These are phyloP conservation scores for Pseudoips prasinana DNA, from an alignment of 2,888 invertebrate species.

Conservation along the genomic window DNA sequence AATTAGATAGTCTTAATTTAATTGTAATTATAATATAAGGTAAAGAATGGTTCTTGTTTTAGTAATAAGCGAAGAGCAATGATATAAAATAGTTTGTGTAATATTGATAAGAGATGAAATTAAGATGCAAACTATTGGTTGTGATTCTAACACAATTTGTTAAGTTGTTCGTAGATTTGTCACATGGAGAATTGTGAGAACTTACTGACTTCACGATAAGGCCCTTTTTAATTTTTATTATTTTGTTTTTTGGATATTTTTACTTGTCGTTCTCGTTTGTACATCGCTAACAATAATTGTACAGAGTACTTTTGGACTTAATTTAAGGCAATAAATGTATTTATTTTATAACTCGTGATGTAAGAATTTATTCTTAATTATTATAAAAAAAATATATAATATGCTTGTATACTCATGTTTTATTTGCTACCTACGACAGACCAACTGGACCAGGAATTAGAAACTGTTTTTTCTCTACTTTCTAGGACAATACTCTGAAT, in stretches of 20 bases:
- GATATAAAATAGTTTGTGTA: slow-evolving; percentile 81
- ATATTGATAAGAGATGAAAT: slow-evolving; percentile 78
- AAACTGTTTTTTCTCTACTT: too few species aligned
- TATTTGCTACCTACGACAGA: slow-evolving; percentile 47
- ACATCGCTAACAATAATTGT: slow-evolving; percentile 82
- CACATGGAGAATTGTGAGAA: slow-evolving; percentile 63
- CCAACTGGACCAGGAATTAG: too few species aligned
- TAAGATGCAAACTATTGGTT: slow-evolving; percentile 82
- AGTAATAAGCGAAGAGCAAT: slow-evolving; percentile 79
- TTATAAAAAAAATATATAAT: slow-evolving; percentile 80
- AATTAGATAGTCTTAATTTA: slow-evolving; percentile 79
- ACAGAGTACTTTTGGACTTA: slow-evolving; percentile 82
- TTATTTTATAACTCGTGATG: slow-evolving; percentile 82
- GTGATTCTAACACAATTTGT: slow-evolving; percentile 82
- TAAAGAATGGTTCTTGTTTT: slow-evolving; percentile 81
- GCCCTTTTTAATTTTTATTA: slow-evolving; percentile 61
- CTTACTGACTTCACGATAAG: slow-evolving; percentile 69
- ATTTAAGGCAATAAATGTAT: slow-evolving; percentile 83
- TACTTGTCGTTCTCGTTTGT: slow-evolving; percentile 80
- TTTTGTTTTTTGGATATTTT: slow-evolving; percentile 68
- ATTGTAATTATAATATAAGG: slow-evolving; percentile 77
- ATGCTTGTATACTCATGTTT: slow-evolving; percentile 78
- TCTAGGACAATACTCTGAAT: too few species aligned
- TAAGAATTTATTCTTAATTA: slow-evolving; percentile 83
- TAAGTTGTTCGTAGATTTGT: slow-evolving; percentile 76